These are phyloP conservation scores for Himalopsyche phryganea DNA, from an alignment of 1,140 invertebrate species.

Conservation along the genomic window DNA sequence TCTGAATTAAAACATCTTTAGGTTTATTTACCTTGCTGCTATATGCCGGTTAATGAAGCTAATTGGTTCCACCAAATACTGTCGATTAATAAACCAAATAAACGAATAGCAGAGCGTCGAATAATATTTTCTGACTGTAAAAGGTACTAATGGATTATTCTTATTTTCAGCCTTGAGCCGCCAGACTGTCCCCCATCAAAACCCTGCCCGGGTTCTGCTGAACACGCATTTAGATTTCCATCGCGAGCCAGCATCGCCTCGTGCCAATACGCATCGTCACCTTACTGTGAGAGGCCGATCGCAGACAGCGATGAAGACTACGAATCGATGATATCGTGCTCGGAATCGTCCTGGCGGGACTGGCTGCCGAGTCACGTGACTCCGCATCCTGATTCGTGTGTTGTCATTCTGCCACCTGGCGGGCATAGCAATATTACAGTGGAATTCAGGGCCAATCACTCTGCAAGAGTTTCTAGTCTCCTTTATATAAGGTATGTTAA, in stretches of 20 bases:
- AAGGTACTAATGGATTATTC: no score
- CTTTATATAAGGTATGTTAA: constrained; percentile 29
- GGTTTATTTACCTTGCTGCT: no score
- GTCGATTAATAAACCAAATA: no score
- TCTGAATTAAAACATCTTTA: no score
- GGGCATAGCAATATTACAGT: constrained; percentile 34
- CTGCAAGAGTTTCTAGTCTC: constrained; percentile 21
- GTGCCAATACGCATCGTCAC: not conserved
- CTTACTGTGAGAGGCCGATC: not conserved
- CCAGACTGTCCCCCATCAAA: constrained; percentile 15
- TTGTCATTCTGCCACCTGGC: constrained; percentile 37
- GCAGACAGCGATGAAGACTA: not conserved
- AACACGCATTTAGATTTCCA: constrained; percentile 21
- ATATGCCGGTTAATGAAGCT: no score
- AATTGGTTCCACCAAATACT: no score
- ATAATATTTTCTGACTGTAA: no score
- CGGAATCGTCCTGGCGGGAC: not conserved
- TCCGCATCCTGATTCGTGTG: constrained; percentile 32
- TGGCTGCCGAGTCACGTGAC: constrained; percentile 8
- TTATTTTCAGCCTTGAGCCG: constrained; percentile 18
- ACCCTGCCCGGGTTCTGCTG: constrained; percentile 5
- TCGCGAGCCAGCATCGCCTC: no score
- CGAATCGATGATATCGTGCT: not conserved
- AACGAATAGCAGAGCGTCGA: no score
- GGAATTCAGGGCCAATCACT: constrained; percentile 27